Conservation (phyloP, 2,888 invertebrate species). For the Pimpla rufipes region DNA sequence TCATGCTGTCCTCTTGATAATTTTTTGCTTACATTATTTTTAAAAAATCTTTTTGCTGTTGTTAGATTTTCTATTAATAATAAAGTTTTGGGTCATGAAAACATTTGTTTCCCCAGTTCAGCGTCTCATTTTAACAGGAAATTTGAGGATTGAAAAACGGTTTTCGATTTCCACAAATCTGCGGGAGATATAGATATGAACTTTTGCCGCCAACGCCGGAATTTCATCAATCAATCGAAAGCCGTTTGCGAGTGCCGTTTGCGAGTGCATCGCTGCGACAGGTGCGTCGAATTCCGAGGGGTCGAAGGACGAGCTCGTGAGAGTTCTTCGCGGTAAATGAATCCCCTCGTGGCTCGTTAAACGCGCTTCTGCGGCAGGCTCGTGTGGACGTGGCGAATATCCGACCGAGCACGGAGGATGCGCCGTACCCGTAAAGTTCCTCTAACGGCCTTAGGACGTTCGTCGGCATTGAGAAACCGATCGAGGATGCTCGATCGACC, state of each 20-base stretch:
- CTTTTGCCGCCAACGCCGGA: not conserved
- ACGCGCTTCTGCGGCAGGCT: not conserved
- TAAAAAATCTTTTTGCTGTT: too few species aligned
- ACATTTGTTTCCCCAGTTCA: too few species aligned
- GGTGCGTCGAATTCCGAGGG: conserved; percentile 27
- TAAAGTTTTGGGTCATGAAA: too few species aligned
- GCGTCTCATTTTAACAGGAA: too few species aligned
- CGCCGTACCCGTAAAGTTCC: conserved; percentile 8
- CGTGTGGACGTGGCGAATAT: not conserved
- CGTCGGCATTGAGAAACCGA: conserved; percentile 69
- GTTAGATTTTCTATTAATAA: too few species aligned
- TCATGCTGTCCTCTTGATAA: too few species aligned
- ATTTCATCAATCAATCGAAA: conserved; percentile 52
- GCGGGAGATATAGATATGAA: not conserved
- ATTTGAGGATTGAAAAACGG: too few species aligned
- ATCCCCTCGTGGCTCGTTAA: conserved; percentile 45
- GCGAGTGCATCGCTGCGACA: conserved; percentile 10
- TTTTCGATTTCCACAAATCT: not conserved
- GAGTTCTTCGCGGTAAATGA: conserved; percentile 25
- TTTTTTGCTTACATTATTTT: too few species aligned
- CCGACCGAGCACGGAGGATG: not conserved
- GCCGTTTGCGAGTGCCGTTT: conserved; percentile 4
- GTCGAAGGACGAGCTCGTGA: conserved; percentile 42
- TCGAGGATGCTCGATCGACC: conserved; percentile 82
- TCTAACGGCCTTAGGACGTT: conserved; percentile 54